Base-by-base conservation (phyloP, 2,797 vertebrate genomes). In the Ptychobarbus kaznakovi region DNA sequence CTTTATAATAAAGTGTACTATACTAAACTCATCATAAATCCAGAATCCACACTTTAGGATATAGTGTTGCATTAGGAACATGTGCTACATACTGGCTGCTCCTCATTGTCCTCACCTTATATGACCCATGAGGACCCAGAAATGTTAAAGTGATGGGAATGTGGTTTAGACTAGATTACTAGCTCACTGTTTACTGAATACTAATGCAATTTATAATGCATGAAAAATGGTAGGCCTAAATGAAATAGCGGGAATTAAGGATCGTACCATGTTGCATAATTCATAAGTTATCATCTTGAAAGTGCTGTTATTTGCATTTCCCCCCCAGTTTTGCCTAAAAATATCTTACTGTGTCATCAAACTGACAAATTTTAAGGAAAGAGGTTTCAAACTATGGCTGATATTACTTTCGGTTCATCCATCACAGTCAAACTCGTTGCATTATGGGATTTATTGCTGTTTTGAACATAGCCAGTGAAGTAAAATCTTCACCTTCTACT, bases 61-160 rank as follows among this genome's bases (percentile, higher is more conserved):
- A 44, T 22, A 77, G 22, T 1, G 56, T 89, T 88, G 44, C 58
- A 28, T 83, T 76, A 89, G 58, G n/a, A 61, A 90, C 89, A 32
- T 4, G 20, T 42, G 28, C 65, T 32, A 13, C 75, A 68, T 38
- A 15, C 38, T 65, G 2, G 35, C 73, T 44, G 44, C 12, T 32
- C 42, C n/a, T 25, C 15, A 73, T 49, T 7, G 44, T 74, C 18
- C 25, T 70, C 40, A 56, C 61, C 58, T 86, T 78, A 7, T 83
- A 46, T 87, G 84, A 75, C 32, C 82, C 53, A 80, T 66, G 28
- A 3, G 35, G 28, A 6, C 28, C 28, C n/a, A 28, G 61, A 86
- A 76, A 51, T 69, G 35, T 78, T 70, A n/a, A 38, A 7, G 63
- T 56, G 16, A 40, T 13, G 32, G 32, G 65, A 66, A 53, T 53